These are phyloP conservation scores for Gymnodraco acuticeps DNA, from an alignment of 2,797 vertebrate species.

Conservation along the genomic window DNA sequence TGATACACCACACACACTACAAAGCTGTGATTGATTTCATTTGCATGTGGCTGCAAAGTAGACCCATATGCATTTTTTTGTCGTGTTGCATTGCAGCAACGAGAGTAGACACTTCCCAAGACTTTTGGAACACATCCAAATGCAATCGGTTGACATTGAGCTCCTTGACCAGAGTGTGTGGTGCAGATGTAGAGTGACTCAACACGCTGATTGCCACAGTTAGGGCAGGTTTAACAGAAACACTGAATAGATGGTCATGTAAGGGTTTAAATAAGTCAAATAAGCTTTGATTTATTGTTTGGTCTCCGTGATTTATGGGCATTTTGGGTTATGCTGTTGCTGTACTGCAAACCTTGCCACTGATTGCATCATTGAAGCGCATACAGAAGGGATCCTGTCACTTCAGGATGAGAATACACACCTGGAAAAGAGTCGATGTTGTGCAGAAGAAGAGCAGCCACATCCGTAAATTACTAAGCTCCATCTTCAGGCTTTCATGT, in stretches of 20 bases:
- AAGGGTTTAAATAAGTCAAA: too few relatives aligned
- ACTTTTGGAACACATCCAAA: background rate
- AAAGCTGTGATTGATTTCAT: background rate
- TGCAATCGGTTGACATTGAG: background rate
- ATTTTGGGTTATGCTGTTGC: too few relatives aligned
- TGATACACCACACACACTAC: background rate
- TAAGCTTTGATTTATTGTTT: background rate
- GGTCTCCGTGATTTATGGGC: background rate
- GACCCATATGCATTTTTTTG: background rate
- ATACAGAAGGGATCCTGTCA: background rate
- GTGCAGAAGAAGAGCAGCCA: background rate
- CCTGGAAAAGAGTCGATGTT: background rate
- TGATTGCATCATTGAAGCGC: background rate
- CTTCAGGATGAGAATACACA: background rate
- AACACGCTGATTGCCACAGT: background rate
- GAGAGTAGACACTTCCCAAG: background rate
- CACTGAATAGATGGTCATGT: too few relatives aligned
- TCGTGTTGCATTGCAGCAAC: constrained; percentile 15
- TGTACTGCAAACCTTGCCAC: background rate
- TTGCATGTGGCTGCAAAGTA: constrained; percentile 15
- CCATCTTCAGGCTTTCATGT: background rate
- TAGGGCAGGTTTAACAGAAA: too few relatives aligned
- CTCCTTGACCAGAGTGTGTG: constrained; percentile 7
- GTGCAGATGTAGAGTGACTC: background rate
- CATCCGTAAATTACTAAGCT: background rate